Conservation (phyloP, 1,140 invertebrate genomes). For the Linepithema humile region DNA sequence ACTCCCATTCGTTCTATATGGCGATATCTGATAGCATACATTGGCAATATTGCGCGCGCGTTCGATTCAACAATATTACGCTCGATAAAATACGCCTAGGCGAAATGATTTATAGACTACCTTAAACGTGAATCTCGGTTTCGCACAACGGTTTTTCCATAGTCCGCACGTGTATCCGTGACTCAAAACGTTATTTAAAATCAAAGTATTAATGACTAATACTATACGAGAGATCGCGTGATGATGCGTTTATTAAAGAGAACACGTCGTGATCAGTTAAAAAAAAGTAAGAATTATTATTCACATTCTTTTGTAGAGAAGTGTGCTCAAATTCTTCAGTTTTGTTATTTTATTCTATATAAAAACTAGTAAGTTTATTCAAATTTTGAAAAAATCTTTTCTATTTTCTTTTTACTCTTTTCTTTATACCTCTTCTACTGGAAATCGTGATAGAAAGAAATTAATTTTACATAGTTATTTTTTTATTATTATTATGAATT, state of each 20-base stretch:
- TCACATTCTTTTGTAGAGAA: background rate
- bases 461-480: no score
- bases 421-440: no score
- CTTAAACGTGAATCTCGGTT: background rate
- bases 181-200: background rate
- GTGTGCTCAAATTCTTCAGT: background rate
- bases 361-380: background rate
- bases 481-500: no score
- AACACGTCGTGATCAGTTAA: background rate
- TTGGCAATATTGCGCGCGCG: background rate
- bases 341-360: background rate
- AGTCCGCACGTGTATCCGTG: background rate
- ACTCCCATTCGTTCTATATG: conserved; percentile 62
- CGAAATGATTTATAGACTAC: conserved; percentile 15
- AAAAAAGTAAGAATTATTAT: background rate
- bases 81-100: background rate
- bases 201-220: background rate
- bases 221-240: background rate
- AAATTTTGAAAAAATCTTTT: background rate
- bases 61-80: conserved; percentile 1
- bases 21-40: conserved; percentile 28
- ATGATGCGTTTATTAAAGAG: background rate
- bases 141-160: background rate
- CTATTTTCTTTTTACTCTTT: no score
- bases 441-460: no score